Evolutionary conservation across 2,113 vertebrate genomes (phyloP), one percentile per base, ranked within the genome.

Genomic region (Rhinolophus sinicus): DNA sequence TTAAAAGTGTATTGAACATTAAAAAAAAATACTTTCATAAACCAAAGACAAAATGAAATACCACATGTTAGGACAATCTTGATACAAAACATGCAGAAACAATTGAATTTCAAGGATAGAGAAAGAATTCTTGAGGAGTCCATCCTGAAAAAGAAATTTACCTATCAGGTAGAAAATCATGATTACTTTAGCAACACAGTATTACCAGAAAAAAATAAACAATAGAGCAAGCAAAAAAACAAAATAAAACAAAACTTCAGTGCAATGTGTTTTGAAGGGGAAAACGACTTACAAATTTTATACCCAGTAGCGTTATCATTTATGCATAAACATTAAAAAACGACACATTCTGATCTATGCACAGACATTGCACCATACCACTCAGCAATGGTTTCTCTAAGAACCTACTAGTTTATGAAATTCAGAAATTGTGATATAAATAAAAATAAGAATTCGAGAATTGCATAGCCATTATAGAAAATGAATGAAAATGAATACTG

Each of bases 391-490:
- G 12, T 56, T 92, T 82, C 83, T 92, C 52, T 65, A 86, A 58
- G 82, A 54, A 67, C 5, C 40, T n/a, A 33, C 14, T 58, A 50
- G 15, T n/a, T 82, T 28, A 69, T 50, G 18, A 83, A 91, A 81
- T 90, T 11, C 28, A 93, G 67, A 75, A 62, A 72, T 18, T 35
- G 3, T 56, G 1, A 80, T 19, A 50, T 30, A 85, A 50, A 75
- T 83, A 92, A 65, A 86, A 95, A 44, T 44, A n/a, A 72, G 16
- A 86, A 92, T 47, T 83, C 2, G 60, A 96, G 12, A 69, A 69
- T 1, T 78, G 3, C 40, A 72, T 13, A 87, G 8, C 5, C 28
- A 82, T 67, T 87, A 69, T 35, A 81, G 44, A 86, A 86, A 86
- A 75, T 54, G 6, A 93, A 26, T 81, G 28, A 67, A 75, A 69